Evolutionary conservation across 2,888 invertebrate species (phyloP), one percentile per base, ranked within the genome.

Genomic region (Oithona nana): DNA sequence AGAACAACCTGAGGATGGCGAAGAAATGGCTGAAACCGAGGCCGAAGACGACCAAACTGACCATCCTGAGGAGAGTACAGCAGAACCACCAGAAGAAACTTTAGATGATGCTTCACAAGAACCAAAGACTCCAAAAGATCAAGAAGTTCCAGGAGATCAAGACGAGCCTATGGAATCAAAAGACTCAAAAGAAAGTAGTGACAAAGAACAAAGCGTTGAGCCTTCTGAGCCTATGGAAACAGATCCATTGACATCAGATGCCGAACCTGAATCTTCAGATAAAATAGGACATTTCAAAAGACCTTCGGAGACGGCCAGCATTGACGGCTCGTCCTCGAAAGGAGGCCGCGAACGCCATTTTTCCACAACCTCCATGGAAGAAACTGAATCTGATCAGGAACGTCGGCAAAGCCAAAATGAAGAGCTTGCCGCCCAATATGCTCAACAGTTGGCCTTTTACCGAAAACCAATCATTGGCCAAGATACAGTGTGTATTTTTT

Each of bases 401-500:
- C 26, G 24, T 2, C 13, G 54, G 3, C 22, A 54, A 22, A 54
- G 54, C 26, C 24, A 24, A 20, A 54, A 24, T 20, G 54, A 54
- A 16, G 26, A 26, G 3, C 54, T 24, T 6, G 24, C 20, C 3
- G 24, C 20, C 8, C 57, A 57, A 3, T 57, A 30, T 3, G 22
- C 22, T 24, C 20, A 29, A 16, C 48, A 31, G 20, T 57, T 57
- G 30, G 30, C 57, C 2, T 31, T 31, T 30, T 57, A 29, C 22
- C 52, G 28, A 29, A 61, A 61, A 11, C 61, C 54, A 13, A 20
- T 49, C n/a, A 30, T 61, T 3, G 61, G 61, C n/a, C 28, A 49
- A 61, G 61, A 61, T 13, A 61, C 61, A 6, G 24, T 30, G n/a
- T 61, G 61, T 6, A 50, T 61, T 16, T 22, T 54, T 28, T 61